Evolutionary conservation across 2,113 vertebrate species (phyloP).

Genomic region (Atractosteus spatula): DNA sequence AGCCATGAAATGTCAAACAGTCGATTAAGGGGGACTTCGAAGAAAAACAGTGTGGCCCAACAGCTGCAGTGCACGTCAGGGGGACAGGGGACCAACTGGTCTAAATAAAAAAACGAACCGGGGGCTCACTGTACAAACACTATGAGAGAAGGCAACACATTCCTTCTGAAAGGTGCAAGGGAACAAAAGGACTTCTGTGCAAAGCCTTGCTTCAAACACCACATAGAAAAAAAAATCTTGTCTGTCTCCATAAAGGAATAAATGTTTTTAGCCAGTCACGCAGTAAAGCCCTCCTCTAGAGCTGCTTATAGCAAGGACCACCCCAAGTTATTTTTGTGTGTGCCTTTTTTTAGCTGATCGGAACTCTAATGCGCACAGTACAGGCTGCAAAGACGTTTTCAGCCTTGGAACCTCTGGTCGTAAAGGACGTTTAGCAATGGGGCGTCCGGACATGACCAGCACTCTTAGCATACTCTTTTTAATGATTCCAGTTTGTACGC

Average conservation of each 20-base stretch:
- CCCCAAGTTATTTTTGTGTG: background rate
- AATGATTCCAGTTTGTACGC: background rate
- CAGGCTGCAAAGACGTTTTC: background rate
- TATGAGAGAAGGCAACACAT: background rate
- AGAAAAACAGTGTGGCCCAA: slow-evolving; percentile 31
- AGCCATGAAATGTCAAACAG: slow-evolving; percentile 10
- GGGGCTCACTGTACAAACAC: slow-evolving; percentile 3
- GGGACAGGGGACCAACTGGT: background rate
- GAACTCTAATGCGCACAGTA: background rate
- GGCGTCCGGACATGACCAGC: background rate
- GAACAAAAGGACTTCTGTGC: slow-evolving; percentile 29
- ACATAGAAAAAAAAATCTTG: slow-evolving; percentile 33
- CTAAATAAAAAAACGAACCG: slow-evolving; percentile 2
- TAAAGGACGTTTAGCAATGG: background rate
- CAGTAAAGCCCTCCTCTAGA: background rate
- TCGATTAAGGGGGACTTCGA: slow-evolving; percentile 35
- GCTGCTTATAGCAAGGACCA: background rate
- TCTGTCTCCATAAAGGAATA: slow-evolving; percentile 18
- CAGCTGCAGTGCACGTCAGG: slow-evolving; percentile 45
- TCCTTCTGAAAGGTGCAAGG: background rate
- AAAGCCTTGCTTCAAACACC: slow-evolving; percentile 27
- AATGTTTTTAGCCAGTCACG: slow-evolving; percentile 26
- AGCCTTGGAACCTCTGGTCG: slow-evolving; percentile 1
- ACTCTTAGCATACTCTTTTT: slow-evolving; percentile 6
- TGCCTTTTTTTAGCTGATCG: slow-evolving; percentile 1